A percentile compares a stretch with the other conserved stretches of the same genome.
Evolutionary conservation across 2,113 vertebrate genomes (phyloP).

Genomic region (Trochalopteron elliotii): DNA sequence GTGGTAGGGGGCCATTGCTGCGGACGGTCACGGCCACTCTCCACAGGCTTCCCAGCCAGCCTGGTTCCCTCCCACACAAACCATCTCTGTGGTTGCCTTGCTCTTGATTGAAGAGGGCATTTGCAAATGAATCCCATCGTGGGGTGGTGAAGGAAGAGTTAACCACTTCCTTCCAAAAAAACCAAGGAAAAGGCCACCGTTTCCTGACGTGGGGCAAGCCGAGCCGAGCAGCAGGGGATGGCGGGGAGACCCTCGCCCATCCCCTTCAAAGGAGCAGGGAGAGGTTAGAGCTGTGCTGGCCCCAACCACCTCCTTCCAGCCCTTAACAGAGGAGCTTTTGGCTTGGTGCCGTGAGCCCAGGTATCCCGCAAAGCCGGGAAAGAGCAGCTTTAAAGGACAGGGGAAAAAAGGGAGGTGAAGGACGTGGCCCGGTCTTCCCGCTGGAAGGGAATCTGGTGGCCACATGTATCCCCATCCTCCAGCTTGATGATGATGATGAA

Average conservation of each 20-base stretch:
- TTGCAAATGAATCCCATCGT: not conserved
- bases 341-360: not conserved
- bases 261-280: constrained; percentile 1
- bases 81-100: constrained; percentile 55
- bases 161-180: constrained; percentile 50
- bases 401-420: constrained; percentile 68
- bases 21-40: accelerated
- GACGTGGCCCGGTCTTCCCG: constrained; percentile 48
- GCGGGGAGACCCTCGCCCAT: accelerated
- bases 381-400: constrained; percentile 60
- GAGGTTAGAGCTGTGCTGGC: not conserved
- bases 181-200: not conserved
- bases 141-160: constrained; percentile 36
- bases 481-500: constrained; percentile 72
- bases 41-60: not conserved
- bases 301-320: not conserved
- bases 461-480: constrained; percentile 69
- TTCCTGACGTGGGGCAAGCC: not conserved
- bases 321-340: not conserved
- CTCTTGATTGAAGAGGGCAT: constrained; percentile 66
- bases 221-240: not conserved
- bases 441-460: constrained; percentile 75
- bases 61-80: not conserved
- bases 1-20: not conserved
- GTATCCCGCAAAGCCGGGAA: not conserved